Percentiles rank a stretch among this genome's conserved stretches.
phyloP scores from a whole-genome alignment of 2,797 vertebrate genomes.

The Tragopan temminckii region DNA sequence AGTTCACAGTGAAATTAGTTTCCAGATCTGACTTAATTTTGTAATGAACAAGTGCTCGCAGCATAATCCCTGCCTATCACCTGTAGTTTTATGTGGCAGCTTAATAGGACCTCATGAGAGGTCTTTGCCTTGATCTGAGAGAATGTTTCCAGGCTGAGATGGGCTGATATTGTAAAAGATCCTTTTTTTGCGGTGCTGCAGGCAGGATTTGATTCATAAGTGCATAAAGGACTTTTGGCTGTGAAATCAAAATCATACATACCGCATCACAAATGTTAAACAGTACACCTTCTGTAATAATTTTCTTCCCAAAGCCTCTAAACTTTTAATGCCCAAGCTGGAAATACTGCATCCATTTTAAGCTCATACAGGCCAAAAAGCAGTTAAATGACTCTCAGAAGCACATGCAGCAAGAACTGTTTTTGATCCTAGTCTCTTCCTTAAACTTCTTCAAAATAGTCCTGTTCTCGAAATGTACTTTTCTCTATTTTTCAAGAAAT shows the following conservation, averaged over 20 bases:
- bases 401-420: not conserved
- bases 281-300: not conserved
- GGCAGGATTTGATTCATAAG: not conserved
- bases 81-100: not conserved
- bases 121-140: not conserved
- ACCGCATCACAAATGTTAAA: not conserved
- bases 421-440: not conserved
- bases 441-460: not conserved
- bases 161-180: not conserved
- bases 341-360: not conserved
- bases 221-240: not conserved
- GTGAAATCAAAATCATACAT: not conserved
- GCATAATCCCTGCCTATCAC: not conserved
- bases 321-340: not conserved
- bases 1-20: not conserved
- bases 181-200: not conserved
- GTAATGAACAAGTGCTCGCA: not conserved
- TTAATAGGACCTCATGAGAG: slow-evolving; percentile 23
- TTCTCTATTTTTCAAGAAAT: not conserved
- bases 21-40: slow-evolving; percentile 4
- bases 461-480: not conserved
- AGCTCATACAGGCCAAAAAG: not conserved
- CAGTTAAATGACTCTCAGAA: not conserved
- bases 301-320: not conserved
- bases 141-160: not conserved